Evolutionary conservation across 2,113 vertebrate species (phyloP).

Genomic region (Datnioides undecimradiatus): DNA sequence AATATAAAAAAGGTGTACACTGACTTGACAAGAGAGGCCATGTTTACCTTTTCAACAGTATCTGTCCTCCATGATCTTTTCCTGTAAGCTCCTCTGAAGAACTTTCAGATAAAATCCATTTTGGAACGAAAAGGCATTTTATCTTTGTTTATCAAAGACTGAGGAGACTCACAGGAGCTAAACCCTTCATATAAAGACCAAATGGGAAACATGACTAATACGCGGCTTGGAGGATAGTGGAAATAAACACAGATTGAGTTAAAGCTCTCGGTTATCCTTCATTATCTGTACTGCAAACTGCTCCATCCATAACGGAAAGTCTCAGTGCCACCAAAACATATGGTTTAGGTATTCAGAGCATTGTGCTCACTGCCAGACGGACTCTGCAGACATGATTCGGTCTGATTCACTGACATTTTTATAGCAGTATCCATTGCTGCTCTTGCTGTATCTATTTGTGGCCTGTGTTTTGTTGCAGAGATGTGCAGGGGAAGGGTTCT

Average conservation of each 20-base stretch:
- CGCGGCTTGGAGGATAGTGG: neutral
- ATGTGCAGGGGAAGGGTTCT: neutral
- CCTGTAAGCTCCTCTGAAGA: neutral
- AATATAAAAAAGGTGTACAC: neutral
- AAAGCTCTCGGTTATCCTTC: neutral
- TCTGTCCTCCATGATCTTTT: neutral
- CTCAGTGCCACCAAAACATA: neutral
- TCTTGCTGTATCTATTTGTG: neutral
- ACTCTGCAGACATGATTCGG: neutral
- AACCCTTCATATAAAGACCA: neutral
- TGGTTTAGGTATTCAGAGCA: neutral
- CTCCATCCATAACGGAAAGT: neutral
- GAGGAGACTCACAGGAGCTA: neutral
- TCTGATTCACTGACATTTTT: neutral
- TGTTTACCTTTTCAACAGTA: constrained; percentile 1
- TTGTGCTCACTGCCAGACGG: neutral
- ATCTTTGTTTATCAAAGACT: neutral
- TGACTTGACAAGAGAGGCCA: neutral
- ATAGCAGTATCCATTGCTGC: neutral
- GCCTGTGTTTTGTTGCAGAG: neutral
- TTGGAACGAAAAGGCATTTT: neutral
- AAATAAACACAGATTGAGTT: neutral
- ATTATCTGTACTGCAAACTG: neutral
- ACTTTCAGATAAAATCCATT: neutral
- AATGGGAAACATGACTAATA: neutral